Evolutionary conservation across 2,797 vertebrate species (phyloP).

Genomic region (Chelonia mydas): DNA sequence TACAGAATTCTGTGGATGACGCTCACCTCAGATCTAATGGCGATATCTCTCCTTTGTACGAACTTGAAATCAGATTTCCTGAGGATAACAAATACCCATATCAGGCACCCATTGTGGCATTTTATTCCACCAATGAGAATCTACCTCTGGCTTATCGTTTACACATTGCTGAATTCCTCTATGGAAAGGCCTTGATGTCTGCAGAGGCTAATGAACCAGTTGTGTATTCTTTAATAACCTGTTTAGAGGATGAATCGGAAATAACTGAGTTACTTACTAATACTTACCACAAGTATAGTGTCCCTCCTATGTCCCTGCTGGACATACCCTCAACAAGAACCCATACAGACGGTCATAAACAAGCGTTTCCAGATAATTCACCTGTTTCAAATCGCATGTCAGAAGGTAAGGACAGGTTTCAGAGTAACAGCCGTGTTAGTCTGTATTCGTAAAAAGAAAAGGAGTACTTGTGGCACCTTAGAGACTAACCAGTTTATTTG

Average conservation of each 20-base stretch:
- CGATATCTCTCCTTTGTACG: slow-evolving; percentile 84
- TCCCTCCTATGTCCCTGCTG: slow-evolving; percentile 79
- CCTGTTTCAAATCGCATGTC: slow-evolving; percentile 21
- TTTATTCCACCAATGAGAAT: slow-evolving; percentile 91
- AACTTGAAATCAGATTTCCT: slow-evolving; percentile 94
- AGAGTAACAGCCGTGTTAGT: no score
- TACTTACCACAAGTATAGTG: slow-evolving; percentile 91
- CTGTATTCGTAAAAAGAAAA: no score
- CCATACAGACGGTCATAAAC: slow-evolving; percentile 42
- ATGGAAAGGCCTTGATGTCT: slow-evolving; percentile 87
- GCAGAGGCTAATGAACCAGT: slow-evolving; percentile 89
- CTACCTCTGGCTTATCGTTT: slow-evolving; percentile 89
- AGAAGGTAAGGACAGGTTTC: slow-evolving; percentile 80
- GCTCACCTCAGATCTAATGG: slow-evolving; percentile 86
- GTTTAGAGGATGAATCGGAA: slow-evolving; percentile 89
- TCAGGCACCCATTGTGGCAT: slow-evolving; percentile 92
- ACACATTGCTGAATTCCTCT: slow-evolving; percentile 90
- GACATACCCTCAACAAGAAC: slow-evolving; percentile 69
- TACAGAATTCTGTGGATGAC: slow-evolving; percentile 70
- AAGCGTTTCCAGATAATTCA: slow-evolving; percentile 33
- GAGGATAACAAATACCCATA: slow-evolving; percentile 92
- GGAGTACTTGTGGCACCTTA: no score
- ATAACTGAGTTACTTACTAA: slow-evolving; percentile 85
- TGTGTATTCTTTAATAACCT: slow-evolving; percentile 90
- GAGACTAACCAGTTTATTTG: no score